Evolutionary conservation across 35 echinoderm and acorn worm species (phyloP).

Genomic region (Stichopus chloronotus): DNA sequence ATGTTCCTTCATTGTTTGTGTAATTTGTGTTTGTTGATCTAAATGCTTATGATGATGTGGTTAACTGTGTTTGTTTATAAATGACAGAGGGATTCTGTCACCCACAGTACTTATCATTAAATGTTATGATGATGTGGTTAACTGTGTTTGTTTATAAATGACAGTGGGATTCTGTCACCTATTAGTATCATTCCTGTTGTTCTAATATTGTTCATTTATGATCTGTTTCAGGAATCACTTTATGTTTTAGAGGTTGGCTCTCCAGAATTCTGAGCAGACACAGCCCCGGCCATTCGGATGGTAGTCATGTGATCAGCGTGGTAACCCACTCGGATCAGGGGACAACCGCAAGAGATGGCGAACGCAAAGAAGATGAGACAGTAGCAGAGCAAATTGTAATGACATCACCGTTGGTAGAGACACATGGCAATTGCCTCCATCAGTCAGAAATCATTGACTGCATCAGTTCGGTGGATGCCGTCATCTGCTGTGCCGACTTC

Average conservation of each 20-base stretch:
- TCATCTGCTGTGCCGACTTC: conserved; percentile 37
- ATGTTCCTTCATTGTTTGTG: too few species aligned
- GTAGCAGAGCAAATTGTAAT: neutral
- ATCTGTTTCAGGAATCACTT: conserved; percentile 22
- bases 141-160: too few species aligned
- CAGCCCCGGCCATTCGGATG: neutral
- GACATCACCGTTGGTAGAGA: neutral
- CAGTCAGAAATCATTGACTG: neutral
- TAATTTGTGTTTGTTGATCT: too few species aligned
- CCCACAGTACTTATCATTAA: too few species aligned
- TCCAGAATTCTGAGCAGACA: conserved; percentile 4
- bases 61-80: too few species aligned
- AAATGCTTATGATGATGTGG: too few species aligned
- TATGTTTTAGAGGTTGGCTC: conserved; percentile 46
- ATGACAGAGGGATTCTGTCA: too few species aligned
- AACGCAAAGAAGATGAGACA: neutral
- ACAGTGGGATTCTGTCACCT: too few species aligned
- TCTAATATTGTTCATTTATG: too few species aligned
- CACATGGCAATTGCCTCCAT: neutral
- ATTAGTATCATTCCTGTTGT: too few species aligned
- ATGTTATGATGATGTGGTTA: too few species aligned
- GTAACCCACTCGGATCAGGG: neutral
- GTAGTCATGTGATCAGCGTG: neutral
- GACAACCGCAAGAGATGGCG: neutral
- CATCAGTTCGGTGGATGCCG: neutral